Percentiles rank a stretch among this genome's conserved stretches.
Evolutionary conservation across 2,797 vertebrate genomes (phyloP).

Genomic region (Hippopotamyrus pictus): DNA sequence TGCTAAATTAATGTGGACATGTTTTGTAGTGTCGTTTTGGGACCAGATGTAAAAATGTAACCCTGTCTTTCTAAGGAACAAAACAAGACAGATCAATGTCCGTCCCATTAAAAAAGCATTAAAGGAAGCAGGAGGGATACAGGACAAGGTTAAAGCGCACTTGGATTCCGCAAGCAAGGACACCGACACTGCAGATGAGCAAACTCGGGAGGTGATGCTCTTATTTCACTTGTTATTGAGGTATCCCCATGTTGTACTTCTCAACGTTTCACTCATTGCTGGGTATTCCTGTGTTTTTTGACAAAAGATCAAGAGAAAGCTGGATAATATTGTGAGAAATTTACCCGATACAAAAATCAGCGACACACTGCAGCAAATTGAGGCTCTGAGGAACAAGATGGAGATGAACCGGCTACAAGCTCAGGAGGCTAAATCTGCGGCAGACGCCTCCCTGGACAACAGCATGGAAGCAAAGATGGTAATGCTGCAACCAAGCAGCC

Average conservation of each 20-base stretch:
- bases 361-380: slow-evolving; percentile 47
- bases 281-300: slow-evolving; percentile 11
- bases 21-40: background rate
- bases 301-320: slow-evolving; percentile 56
- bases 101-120: slow-evolving; percentile 50
- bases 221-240: background rate
- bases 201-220: slow-evolving; percentile 55
- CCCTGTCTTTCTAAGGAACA: slow-evolving; percentile 56
- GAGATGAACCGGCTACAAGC: slow-evolving; percentile 56
- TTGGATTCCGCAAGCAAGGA: slow-evolving; percentile 47
- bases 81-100: slow-evolving; percentile 51
- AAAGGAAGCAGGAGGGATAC: slow-evolving; percentile 51
- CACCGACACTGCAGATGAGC: slow-evolving; percentile 39
- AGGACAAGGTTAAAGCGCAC: slow-evolving; percentile 45
- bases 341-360: slow-evolving; percentile 33
- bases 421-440: slow-evolving; percentile 43
- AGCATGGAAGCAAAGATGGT: slow-evolving; percentile 49
- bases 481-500: slow-evolving; percentile 15
- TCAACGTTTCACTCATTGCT: background rate
- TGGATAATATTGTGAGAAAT: slow-evolving; percentile 45
- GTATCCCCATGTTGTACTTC: background rate
- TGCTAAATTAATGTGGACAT: background rate
- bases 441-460: slow-evolving; percentile 44
- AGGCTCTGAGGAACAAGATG: slow-evolving; percentile 56
- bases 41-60: background rate